Conservation (phyloP, 1,140 invertebrate genomes). For the Zaprionus kolodkinae region DNA sequence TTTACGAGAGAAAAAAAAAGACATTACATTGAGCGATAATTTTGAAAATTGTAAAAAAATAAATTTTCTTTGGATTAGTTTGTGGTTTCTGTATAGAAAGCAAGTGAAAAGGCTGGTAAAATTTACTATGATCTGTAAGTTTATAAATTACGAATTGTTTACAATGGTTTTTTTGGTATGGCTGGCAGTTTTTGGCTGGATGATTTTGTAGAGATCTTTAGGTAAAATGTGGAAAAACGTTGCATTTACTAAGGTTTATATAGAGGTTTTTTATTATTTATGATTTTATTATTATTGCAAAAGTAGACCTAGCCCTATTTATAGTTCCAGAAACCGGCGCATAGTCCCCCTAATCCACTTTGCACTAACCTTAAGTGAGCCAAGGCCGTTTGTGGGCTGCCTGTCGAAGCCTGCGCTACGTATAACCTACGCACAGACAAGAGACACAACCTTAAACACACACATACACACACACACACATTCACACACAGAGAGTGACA, state of each 20-base stretch:
- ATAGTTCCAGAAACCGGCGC: slow-evolving; percentile 4
- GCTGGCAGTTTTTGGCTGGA: too few species aligned
- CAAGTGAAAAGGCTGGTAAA: not conserved
- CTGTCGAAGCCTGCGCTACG: slow-evolving; percentile 30
- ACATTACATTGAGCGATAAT: not conserved
- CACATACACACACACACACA: slow-evolving; percentile 21
- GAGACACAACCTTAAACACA: not conserved
- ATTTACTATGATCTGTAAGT: too few species aligned
- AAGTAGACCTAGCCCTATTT: too few species aligned
- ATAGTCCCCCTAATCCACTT: slow-evolving; percentile 39
- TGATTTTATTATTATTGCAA: too few species aligned
- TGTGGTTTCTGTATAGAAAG: not conserved
- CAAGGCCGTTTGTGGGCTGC: slow-evolving; percentile 40
- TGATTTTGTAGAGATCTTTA: too few species aligned
- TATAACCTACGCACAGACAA: slow-evolving; percentile 29
- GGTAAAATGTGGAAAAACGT: too few species aligned
- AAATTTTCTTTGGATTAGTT: not conserved
- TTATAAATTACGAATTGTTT: too few species aligned
- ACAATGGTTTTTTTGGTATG: too few species aligned
- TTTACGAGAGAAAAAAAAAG: not conserved
- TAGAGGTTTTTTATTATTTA: too few species aligned
- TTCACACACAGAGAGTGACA: not conserved
- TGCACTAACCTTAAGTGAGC: slow-evolving; percentile 40
- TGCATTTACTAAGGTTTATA: too few species aligned
- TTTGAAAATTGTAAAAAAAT: not conserved